Base-by-base conservation (phyloP, 2,113 vertebrate genomes). In the Epinephelus moara region DNA sequence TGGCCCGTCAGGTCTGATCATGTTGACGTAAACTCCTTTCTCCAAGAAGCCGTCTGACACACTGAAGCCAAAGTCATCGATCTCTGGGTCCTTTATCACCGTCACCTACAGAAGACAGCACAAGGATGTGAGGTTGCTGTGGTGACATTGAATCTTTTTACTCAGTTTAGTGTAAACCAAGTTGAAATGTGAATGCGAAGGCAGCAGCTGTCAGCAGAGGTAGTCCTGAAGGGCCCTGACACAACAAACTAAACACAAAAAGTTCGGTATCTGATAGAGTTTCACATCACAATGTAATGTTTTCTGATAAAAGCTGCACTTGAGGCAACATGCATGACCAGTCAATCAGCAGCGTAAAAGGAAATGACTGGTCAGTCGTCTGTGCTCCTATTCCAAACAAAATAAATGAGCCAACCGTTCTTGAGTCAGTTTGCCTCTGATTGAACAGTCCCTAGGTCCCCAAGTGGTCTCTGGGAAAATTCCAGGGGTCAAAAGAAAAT, bases 21-120 rank as follows among this genome's bases (percentile, higher is more conserved):
- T 97, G 95, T 99, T 99, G 75, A 99, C 97, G 59, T 97, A 99
- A 86, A 99, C 97, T 1, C 98, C 98, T 90, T 98, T 98, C 90
- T 99, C 98, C 92, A 98, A 81, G 81, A 98, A 97, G 49, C 98
- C 98, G 0, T 99, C 98, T 0, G 98, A 99, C 73, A 99, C 96
- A 6, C 98, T 99, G 94, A 99, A 99, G 30, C 98, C 98, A 55
- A 99, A 99, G 93, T 99, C 98, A 17, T 97, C 96, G 0, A 94
- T 95, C 81, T 96, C 94, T 0, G 97, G 96, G 87, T 98, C 97
- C 86, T 98, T 99, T 71, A 96, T 96, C 68, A 99, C 95, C 0
- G 96, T 98, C 79, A 99, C 96, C 98, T 99, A 82, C 2, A 57
- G 42, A n/a, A 2, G 18, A 66, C 7, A 13, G 25, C 21, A 57